Evolutionary conservation across 2,113 vertebrate species (phyloP).

Genomic region (Tragelaphus buxtoni): DNA sequence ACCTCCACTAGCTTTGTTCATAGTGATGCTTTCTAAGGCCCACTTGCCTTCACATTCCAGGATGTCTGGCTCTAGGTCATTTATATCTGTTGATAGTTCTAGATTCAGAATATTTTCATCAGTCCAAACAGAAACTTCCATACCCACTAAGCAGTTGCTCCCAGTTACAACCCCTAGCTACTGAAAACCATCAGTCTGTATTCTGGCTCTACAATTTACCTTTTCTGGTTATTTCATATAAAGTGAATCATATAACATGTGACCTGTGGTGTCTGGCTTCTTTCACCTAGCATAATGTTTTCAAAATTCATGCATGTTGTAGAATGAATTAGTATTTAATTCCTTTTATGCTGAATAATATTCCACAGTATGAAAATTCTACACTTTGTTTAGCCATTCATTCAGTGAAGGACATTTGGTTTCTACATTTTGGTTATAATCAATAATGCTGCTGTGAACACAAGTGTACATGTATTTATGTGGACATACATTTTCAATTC

Average conservation of each 20-base stretch:
- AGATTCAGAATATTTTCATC: not conserved
- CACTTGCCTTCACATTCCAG: too few species aligned
- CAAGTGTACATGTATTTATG: not conserved
- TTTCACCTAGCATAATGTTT: not conserved
- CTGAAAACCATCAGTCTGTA: not conserved
- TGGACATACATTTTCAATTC: not conserved
- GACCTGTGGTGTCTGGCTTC: not conserved
- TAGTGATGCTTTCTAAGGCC: too few species aligned
- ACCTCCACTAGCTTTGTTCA: too few species aligned
- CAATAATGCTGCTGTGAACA: not conserved
- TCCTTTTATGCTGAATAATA: not conserved
- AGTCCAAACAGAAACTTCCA: not conserved
- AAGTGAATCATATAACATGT: not conserved
- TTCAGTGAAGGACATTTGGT: not conserved
- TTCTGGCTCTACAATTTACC: not conserved
- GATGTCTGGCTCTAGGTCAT: not conserved
- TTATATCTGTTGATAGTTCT: not conserved
- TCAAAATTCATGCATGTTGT: not conserved
- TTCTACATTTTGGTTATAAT: not conserved
- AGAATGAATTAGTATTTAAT: not conserved
- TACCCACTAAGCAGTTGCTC: not conserved
- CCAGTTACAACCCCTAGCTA: not conserved
- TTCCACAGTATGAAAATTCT: not conserved
- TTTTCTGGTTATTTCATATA: not conserved
- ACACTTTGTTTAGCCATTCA: not conserved